Evolutionary conservation across 2,888 invertebrate species (phyloP), one percentile per base, ranked within the genome.

Genomic region (Nineta flava): DNA sequence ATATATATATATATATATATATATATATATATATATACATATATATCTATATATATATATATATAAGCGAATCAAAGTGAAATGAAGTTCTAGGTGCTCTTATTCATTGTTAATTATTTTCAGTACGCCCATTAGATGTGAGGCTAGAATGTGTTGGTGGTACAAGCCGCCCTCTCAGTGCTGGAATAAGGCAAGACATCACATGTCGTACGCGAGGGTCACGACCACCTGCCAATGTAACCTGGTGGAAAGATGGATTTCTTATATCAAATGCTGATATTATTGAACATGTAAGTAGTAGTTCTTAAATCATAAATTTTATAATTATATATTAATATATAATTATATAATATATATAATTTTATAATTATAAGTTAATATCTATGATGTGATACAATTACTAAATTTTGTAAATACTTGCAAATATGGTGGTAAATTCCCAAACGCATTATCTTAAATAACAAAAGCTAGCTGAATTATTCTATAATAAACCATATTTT

Each of bases 181-280:
- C 86, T 0, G 83, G 82, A 1, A 76, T 81, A 61, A 76, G 76
- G 54, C 83, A 83, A 31, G 83, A 85, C 62, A 74, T 88, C 54
- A 77, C 81, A 53, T 88, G 88, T 65, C 80, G 81, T 55, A 76
- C 83, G 9, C 76, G 80, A n/a, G 88, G 88, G 0, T 87, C 87
- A 6, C 71, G 86, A 47, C 87, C 87, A 0, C 79, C 86, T 40
- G 86, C 88, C 0, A 76, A 77, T 48, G 83, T 88, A 52, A 76
- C 83, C 4, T 88, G 87, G 87, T 85, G 83, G 74, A 81, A 81
- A 34, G 49, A 49, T 40, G 49, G 49, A 19, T 41, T 48, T 41
- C 49, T 49, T 9, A 45, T 45, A 12, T 15, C 26, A 15, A 26
- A 49, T 45, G 49, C 45, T 16, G 49, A 49, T 15, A 38, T 49